Evolutionary conservation across 1,140 invertebrate genomes (phyloP).

Genomic region (Metopolophium dirhodum): DNA sequence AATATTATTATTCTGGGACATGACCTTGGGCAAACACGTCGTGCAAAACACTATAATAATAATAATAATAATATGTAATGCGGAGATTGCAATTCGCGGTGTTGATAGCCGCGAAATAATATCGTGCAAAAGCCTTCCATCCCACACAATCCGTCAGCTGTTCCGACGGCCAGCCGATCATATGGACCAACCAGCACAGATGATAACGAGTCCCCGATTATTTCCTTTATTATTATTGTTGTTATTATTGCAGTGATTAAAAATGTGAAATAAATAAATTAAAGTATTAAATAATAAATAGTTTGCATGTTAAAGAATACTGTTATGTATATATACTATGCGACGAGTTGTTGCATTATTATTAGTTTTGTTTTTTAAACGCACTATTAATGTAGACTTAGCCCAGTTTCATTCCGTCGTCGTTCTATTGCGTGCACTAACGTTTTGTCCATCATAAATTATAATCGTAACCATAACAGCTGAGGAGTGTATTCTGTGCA

Average conservation of each 20-base stretch:
- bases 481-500: neutral
- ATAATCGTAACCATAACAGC: conserved; percentile 10
- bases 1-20: neutral
- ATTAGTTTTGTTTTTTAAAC: neutral
- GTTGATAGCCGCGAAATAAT: conserved; percentile 1
- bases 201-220: neutral
- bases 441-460: neutral
- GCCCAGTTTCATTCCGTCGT: neutral
- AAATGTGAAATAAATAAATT: conserved; percentile 17
- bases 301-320: neutral
- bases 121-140: neutral
- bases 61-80: neutral
- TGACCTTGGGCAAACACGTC: neutral
- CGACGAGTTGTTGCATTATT: neutral
- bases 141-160: neutral
- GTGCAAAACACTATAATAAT: neutral
- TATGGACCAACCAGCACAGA: neutral
- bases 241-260: conserved; percentile 15
- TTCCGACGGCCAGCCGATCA: neutral
- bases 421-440: neutral
- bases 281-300: neutral
- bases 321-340: neutral
- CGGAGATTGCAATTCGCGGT: neutral
- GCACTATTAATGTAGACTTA: neutral
- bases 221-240: conserved; percentile 27